Base-by-base conservation (phyloP, 2,888 invertebrate species). In the Muschampia plurimacula region DNA sequence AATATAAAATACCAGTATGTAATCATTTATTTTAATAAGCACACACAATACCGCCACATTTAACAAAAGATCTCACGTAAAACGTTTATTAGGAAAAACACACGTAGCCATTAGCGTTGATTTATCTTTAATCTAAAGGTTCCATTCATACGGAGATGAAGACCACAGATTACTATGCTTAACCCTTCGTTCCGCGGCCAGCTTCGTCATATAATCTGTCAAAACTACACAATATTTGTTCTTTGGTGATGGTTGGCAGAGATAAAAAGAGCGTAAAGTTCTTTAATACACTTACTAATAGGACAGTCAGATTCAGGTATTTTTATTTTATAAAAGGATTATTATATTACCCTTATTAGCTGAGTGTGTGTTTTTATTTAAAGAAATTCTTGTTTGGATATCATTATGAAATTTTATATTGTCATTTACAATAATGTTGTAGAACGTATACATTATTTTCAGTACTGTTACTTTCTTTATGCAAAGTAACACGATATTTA, bases 91-190 rank as follows among this genome's bases (percentile, higher is more conserved):
- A 74, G 72, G 74, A 78, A 77, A 69, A 67, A 72, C 72, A 67
- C 72, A 72, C 67, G 72, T 79, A 78, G 80, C 80, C 80, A 82
- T 84, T 83, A 83, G 79, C 75, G 79, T 75, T 80, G 80, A 83
- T 81, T 82, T 85, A 85, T 86, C 83, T 83, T 73, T 64, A 76
- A 84, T 84, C 82, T 81, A 74, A 76, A 79, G 79, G 80, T 81
- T 79, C 80, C 82, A 82, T 84, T 83, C 84, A 85, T 81, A 78
- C 77, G 75, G 70, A 69, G 78, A 78, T 77, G 77, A 72, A 73
- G 76, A 80, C 81, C 82, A 79, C 81, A 83, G 85, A 85, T 86
- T 73, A 74, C 75, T 81, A 84, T 84, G 79, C 78, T 80, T 82
- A 82, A 78, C 79, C 76, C 76, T 76, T 76, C 78, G 78, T 77